Conservation (phyloP, 2,888 invertebrate genomes). For the Polylopha cassiicola region DNA sequence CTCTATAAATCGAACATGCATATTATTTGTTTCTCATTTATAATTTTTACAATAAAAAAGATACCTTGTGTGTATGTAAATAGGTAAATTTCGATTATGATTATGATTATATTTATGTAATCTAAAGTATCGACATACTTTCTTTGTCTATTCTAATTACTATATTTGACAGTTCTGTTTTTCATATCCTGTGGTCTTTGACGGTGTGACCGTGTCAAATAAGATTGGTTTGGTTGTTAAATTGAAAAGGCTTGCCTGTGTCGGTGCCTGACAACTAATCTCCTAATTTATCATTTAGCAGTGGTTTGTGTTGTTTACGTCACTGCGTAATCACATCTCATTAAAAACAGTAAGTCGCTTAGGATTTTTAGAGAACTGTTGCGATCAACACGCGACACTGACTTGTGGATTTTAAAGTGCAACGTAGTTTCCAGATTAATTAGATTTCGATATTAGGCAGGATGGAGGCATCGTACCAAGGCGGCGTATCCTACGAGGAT, state of each 20-base stretch:
- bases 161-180: too few species aligned
- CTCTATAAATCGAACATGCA: too few species aligned
- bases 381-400: conserved; percentile 4
- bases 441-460: conserved; percentile 22
- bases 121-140: too few species aligned
- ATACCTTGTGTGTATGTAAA: too few species aligned
- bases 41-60: too few species aligned
- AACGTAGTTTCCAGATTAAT: conserved; percentile 15
- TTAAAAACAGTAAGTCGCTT: conserved; percentile 16
- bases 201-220: too few species aligned
- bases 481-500: conserved; percentile 51
- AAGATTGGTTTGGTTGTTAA: conserved; percentile 2
- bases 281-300: conserved; percentile 18
- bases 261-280: conserved; percentile 10
- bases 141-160: too few species aligned
- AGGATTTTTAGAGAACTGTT: conserved; percentile 1
- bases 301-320: conserved; percentile 18
- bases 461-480: conserved; percentile 66
- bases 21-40: too few species aligned
- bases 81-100: too few species aligned
- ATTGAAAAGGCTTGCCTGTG: conserved; percentile 15
- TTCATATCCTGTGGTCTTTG: too few species aligned
- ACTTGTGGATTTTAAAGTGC: too few species aligned
- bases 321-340: conserved; percentile 16
- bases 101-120: too few species aligned